Evolutionary conservation across 2,888 invertebrate genomes (phyloP).

Genomic region (Dasysyrphus albostriatus): DNA sequence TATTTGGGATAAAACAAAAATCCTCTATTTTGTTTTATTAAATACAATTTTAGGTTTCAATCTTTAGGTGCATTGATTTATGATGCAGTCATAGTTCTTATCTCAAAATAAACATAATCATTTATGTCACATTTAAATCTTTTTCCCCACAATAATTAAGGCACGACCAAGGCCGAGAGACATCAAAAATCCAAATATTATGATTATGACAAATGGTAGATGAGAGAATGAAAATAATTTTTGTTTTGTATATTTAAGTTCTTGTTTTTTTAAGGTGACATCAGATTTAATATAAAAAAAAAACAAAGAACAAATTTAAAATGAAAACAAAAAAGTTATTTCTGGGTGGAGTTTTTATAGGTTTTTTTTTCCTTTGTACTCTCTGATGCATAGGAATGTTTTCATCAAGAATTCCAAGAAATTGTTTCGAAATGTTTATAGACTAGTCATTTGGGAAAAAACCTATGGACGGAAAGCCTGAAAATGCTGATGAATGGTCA

Average conservation of each 20-base stretch:
- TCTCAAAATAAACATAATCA: constrained; percentile 60
- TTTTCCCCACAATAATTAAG: background rate
- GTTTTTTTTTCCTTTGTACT: background rate
- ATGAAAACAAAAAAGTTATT: constrained; percentile 6
- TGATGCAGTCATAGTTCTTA: constrained; percentile 47
- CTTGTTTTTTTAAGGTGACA: constrained; percentile 17
- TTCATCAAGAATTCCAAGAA: background rate
- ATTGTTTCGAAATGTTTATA: background rate
- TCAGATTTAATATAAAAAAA: constrained; percentile 15
- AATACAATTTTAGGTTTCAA: constrained; percentile 8
- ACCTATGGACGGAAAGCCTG: background rate
- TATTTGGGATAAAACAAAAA: constrained; percentile 7
- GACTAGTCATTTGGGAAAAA: background rate
- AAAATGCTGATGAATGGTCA: background rate
- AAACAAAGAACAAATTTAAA: constrained; percentile 14
- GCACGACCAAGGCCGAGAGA: constrained; percentile 6
- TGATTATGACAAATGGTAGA: constrained; percentile 23
- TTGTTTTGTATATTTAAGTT: background rate
- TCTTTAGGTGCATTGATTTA: constrained; percentile 40
- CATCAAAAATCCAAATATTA: constrained; percentile 7
- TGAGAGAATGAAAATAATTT: constrained; percentile 9
- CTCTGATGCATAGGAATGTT: background rate
- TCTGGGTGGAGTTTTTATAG: constrained; percentile 21
- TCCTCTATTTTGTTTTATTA: constrained; percentile 5
- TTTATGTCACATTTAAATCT: constrained; percentile 53